Base-by-base conservation (phyloP, 2,888 invertebrate species). In the Drosophila neonasuta region DNA sequence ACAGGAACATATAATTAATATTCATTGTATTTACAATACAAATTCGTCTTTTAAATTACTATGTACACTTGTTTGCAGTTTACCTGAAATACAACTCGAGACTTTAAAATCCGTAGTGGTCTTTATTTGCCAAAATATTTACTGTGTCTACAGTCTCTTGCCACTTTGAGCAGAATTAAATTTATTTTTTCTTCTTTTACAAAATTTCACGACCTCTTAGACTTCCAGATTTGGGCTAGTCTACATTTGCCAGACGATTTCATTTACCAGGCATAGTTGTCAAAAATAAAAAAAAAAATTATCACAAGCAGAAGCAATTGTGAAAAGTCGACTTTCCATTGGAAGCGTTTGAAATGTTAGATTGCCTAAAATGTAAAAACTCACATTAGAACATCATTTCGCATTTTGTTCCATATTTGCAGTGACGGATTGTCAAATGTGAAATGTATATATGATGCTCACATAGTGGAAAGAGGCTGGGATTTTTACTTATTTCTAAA, bases 401-500 rank as follows among this genome's bases (percentile, higher is more conserved):
- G 6, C n/a, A 36, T 41, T 41, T 41, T 2, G 13, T 41, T 41
- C 15, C 39, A 41, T 15, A 13, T 29, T n/a, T 49, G 29, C 17
- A 17, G 39, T 41, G 39, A 20, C 24, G 39, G 9, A 41, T 69
- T 44, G n/a, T 39, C 41, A 69, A 69, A 69, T 13, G 44, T 44
- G 6, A 41, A 41, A 15, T 20, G 44, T 17, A 50, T 49, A 48
- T 51, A 56, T 44, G 10, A 50, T 34, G 58, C 56, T 49, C 77
- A 41, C 39, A 41, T 15, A 41, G 39, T 41, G 39, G 13, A 41
- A 41, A 41, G 39, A 41, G 39, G 39, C 39, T 41, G 39, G 39
- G 39, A 8, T 13, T 13, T 8, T 41, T 15, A 71, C 63, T 71
- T 76, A 77, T 30, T 24, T 13, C 66, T 80, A 76, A 41, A 59